These are phyloP conservation scores for Nemotelus pantherinus DNA, from an alignment of 2,888 invertebrate genomes.

Conservation along the genomic window DNA sequence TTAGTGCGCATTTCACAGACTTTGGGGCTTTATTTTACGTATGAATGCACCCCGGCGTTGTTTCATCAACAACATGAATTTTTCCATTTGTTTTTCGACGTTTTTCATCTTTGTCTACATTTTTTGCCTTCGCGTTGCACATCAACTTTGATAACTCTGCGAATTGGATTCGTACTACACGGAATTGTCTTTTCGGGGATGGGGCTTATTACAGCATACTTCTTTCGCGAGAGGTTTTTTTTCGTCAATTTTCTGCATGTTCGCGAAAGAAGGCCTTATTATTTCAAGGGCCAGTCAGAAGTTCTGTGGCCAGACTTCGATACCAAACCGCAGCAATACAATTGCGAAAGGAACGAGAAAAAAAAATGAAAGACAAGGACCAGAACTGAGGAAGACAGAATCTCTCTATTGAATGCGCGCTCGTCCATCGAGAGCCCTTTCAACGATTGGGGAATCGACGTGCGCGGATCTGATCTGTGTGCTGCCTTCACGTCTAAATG, in stretches of 20 bases:
- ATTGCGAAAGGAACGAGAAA: constrained; percentile 55
- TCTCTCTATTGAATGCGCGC: constrained; percentile 35
- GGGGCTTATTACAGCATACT: constrained; percentile 34
- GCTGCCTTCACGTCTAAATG: constrained; percentile 43
- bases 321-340: constrained; percentile 48
- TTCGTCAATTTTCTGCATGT: neutral
- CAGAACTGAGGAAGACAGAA: constrained; percentile 14
- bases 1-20: constrained; percentile 53
- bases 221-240: constrained; percentile 7
- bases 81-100: constrained; percentile 11
- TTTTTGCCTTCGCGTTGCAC: constrained; percentile 1
- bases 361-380: constrained; percentile 27
- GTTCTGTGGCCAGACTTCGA: neutral
- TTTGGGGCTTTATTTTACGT: constrained; percentile 51
- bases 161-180: constrained; percentile 26
- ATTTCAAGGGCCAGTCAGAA: neutral
- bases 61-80: constrained; percentile 43
- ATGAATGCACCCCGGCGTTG: constrained; percentile 47
- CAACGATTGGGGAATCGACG: constrained; percentile 11
- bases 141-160: constrained; percentile 1
- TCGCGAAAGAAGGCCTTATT: neutral
- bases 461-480: constrained; percentile 20
- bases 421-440: constrained; percentile 18
- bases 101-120: neutral
- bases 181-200: constrained; percentile 26